Evolutionary conservation across 2,888 invertebrate genomes (phyloP).

Genomic region (Lasioglossum zephyrum): DNA sequence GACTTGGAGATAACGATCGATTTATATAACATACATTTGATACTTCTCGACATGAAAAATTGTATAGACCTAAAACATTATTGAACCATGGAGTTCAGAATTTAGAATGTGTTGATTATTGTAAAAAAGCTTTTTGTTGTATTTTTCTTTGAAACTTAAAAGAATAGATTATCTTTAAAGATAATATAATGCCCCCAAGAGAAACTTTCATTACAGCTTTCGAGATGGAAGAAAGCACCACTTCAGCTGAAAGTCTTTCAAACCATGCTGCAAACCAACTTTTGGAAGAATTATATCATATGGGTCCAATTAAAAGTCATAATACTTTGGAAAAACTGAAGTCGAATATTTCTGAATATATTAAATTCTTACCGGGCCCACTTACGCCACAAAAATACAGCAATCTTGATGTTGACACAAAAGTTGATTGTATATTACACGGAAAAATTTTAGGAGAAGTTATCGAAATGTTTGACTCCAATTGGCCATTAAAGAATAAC

Average conservation of each 20-base stretch:
- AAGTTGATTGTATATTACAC: slow-evolving; percentile 85
- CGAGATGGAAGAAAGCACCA: slow-evolving; percentile 62
- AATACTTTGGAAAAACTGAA: slow-evolving; percentile 78
- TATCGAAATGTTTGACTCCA: slow-evolving; percentile 85
- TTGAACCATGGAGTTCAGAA: slow-evolving; percentile 25
- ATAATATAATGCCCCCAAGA: slow-evolving; percentile 79
- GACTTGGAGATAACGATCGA: neutral
- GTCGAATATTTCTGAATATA: slow-evolving; percentile 70
- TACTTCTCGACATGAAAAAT: neutral
- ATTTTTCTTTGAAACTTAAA: slow-evolving; percentile 28
- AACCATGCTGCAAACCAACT: slow-evolving; percentile 78
- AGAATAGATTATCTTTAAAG: slow-evolving; percentile 54
- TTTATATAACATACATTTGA: neutral
- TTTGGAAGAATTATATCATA: slow-evolving; percentile 79
- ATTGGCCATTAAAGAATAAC: slow-evolving; percentile 86
- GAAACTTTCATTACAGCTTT: slow-evolving; percentile 80
- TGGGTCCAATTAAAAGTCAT: slow-evolving; percentile 81
- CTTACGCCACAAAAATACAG: slow-evolving; percentile 89
- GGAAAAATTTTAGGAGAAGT: slow-evolving; percentile 85
- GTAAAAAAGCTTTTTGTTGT: slow-evolving; percentile 20
- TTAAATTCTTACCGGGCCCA: slow-evolving; percentile 85
- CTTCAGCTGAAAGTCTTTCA: slow-evolving; percentile 62
- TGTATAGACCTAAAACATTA: neutral
- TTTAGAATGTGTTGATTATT: neutral
- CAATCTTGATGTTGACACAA: slow-evolving; percentile 85